These are phyloP conservation scores for Balearica regulorum DNA, from an alignment of 2,797 vertebrate species.

Conservation along the genomic window DNA sequence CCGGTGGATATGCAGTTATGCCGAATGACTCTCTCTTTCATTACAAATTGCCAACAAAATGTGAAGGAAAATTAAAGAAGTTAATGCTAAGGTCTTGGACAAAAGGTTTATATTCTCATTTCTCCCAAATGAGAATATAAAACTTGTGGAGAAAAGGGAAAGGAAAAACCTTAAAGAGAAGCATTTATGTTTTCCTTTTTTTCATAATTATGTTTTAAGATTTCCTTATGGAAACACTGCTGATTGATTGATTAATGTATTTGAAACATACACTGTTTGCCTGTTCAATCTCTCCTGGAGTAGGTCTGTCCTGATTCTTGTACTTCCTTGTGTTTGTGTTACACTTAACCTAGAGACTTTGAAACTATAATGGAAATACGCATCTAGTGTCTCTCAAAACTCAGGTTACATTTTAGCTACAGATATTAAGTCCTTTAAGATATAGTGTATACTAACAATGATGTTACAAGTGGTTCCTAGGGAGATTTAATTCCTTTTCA, in stretches of 20 bases:
- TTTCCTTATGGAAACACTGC: neutral
- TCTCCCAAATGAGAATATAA: neutral
- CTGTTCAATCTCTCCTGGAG: neutral
- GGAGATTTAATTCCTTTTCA: neutral
- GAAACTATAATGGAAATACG: neutral
- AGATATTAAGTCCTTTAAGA: neutral
- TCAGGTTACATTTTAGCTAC: neutral
- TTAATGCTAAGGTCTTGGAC: neutral
- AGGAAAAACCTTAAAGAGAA: neutral
- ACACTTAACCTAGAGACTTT: neutral
- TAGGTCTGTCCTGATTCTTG: neutral
- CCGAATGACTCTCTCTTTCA: accelerated
- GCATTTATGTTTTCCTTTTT: neutral
- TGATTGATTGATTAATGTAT: neutral
- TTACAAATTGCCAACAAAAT: neutral
- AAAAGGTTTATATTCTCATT: neutral
- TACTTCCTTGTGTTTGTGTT: neutral
- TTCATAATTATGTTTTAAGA: neutral
- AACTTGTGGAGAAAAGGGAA: neutral
- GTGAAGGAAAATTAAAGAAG: neutral
- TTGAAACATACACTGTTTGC: neutral
- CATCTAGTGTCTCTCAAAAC: neutral
- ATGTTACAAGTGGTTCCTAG: neutral
- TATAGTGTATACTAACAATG: neutral
- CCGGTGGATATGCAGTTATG: neutral